These are phyloP conservation scores for Syritta pipiens DNA, from an alignment of 2,888 invertebrate species.

Conservation along the genomic window DNA sequence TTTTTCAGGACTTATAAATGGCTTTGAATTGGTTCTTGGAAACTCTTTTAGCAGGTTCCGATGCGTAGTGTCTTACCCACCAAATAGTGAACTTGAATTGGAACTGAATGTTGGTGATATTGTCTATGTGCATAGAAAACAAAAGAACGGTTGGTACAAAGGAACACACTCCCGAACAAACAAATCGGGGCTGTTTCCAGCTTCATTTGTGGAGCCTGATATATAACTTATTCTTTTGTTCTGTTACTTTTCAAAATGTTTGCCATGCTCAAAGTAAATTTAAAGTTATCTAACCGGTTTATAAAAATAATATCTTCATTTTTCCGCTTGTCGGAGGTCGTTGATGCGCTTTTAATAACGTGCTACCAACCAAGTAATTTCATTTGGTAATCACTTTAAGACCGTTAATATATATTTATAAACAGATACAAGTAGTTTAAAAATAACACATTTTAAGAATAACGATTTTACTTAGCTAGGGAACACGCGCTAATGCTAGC, in stretches of 20 bases:
- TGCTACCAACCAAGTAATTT: too few species aligned
- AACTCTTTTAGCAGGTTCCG: conserved; percentile 83
- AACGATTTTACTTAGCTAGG: too few species aligned
- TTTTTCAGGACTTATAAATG: conserved; percentile 33
- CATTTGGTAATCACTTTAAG: too few species aligned
- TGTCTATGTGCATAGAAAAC: conserved; percentile 93
- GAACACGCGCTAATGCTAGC: too few species aligned
- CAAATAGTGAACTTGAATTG: conserved; percentile 95
- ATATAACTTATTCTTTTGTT: conserved; percentile 71
- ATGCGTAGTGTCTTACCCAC: conserved; percentile 96
- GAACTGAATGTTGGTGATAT: conserved; percentile 94
- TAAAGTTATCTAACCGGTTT: too few species aligned
- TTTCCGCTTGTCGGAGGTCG: neutral
- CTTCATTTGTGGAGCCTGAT: conserved; percentile 91
- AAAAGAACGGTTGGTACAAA: conserved; percentile 97
- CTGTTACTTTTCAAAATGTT: too few species aligned
- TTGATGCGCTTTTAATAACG: too few species aligned
- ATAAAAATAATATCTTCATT: too few species aligned
- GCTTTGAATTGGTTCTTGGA: neutral
- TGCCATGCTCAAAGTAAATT: too few species aligned
- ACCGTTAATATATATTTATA: too few species aligned
- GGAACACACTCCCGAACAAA: conserved; percentile 94
- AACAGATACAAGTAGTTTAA: too few species aligned
- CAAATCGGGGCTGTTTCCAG: conserved; percentile 95
- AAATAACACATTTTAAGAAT: too few species aligned